Base-by-base conservation (phyloP, 2,113 vertebrate species). In the Solea senegalensis region DNA sequence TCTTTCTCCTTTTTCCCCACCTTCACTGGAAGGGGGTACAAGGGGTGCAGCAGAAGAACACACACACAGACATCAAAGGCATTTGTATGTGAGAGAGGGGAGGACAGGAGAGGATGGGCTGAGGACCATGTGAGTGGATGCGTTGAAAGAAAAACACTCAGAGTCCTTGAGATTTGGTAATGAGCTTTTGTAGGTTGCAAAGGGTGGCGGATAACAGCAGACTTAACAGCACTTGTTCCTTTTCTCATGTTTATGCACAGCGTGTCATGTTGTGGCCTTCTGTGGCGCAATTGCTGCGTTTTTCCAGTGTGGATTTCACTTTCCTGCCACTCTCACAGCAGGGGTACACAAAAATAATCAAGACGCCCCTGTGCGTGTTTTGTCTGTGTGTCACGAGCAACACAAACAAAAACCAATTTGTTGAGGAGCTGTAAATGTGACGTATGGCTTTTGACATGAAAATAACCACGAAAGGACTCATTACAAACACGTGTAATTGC, bases 81-180 rank as follows among this genome's bases (percentile, higher is more conserved):
- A 61, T 80, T 72, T 65, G 68, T 65, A 39, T 39, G 58, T 60
- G 58, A 57, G 72, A 72, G 48, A 60, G 51, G 55, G 48, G 52
- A 68, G 34, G 58, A 48, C n/a, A 49, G 54, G 40, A 50, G 67
- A 55, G 62, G 72, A 57, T 15, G 16, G 56, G 80, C 63, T 15
- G 65, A 82, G 59, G 65, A 64, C 78, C 60, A 11, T 40, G 48
- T 75, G 81, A 85, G 73, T 85, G 53, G 62, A 80, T 60, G 60
- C 64, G 71, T 73, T 83, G 73, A 65, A 50, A 81, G 63, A 28
- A 68, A 82, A 83, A 81, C 64, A 81, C 80, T 72, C 6, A 0
- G 59, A 55, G 55, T 71, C 60, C 69, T 76, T 79, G 66, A 87
- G 65, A 81, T 81, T 73, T 43, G 73, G 76, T 75, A 81, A 76